Percentiles rank a stretch among this genome's conserved stretches.
Conservation (phyloP, 2,797 vertebrate genomes). For the Esox lucius region DNA sequence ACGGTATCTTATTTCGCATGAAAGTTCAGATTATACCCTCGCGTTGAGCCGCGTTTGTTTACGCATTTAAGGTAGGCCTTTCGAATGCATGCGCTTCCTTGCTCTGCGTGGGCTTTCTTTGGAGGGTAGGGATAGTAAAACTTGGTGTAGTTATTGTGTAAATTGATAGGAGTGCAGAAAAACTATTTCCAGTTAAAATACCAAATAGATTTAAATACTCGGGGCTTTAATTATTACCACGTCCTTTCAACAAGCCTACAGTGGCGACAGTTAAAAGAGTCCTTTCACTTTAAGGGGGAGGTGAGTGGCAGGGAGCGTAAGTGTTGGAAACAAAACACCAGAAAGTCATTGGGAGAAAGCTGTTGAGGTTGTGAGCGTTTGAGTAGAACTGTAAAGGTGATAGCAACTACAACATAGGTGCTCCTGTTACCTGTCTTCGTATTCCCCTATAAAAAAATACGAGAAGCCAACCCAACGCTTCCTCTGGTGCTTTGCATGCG, state of each 20-base stretch:
- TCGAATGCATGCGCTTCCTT: not conserved
- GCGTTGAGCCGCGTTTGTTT: not conserved
- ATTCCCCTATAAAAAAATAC: constrained; percentile 8
- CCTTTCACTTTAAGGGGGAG: constrained; percentile 84
- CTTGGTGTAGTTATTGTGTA: not conserved
- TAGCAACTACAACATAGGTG: not conserved
- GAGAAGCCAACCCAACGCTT: not conserved
- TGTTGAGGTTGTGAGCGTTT: constrained; percentile 48
- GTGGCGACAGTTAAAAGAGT: constrained; percentile 47
- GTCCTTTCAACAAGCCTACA: constrained; percentile 2
- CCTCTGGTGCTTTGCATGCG: constrained; percentile 48
- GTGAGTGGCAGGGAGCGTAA: constrained; percentile 67
- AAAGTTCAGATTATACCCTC: not conserved
- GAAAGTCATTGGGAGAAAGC: constrained; percentile 65
- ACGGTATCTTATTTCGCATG: not conserved
- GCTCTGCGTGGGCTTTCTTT: not conserved
- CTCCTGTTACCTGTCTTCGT: not conserved
- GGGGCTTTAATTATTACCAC: not conserved
- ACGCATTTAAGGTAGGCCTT: too few relatives aligned
- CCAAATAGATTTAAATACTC: not conserved
- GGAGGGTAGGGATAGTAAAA: not conserved
- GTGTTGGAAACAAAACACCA: constrained; percentile 60
- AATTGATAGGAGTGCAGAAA: constrained; percentile 3
- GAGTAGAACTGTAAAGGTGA: constrained; percentile 32
- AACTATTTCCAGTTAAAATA: not conserved